Evolutionary conservation across 2,797 vertebrate genomes (phyloP).

Genomic region (Linurgus olivaceus): DNA sequence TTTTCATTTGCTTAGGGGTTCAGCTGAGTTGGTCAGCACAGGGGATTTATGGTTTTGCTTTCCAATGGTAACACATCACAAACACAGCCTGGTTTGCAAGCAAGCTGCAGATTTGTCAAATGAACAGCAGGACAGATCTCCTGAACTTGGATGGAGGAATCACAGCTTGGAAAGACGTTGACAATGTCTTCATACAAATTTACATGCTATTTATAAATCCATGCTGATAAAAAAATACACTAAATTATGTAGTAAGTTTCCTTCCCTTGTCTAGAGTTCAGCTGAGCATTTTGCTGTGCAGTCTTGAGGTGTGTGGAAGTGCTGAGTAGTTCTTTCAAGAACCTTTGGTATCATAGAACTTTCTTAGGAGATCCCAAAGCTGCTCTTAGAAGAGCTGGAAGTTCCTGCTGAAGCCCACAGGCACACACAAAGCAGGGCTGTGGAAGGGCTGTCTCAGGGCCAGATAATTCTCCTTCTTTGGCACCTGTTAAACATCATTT

Average conservation of each 20-base stretch:
- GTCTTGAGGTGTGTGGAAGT: background rate
- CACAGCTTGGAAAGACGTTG: rapidly evolving
- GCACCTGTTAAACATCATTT: background rate
- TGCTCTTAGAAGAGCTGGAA: background rate
- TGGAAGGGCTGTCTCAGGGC: background rate
- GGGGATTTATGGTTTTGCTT: background rate
- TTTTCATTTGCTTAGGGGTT: background rate
- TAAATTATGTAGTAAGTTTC: background rate
- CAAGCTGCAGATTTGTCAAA: background rate
- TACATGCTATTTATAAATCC: background rate
- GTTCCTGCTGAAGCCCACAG: background rate
- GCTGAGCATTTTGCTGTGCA: background rate
- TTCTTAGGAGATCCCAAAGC: background rate
- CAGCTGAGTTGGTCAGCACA: background rate
- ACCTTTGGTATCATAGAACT: background rate
- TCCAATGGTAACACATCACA: background rate
- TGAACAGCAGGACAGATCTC: background rate
- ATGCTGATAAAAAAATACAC: background rate
- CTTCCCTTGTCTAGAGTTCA: background rate
- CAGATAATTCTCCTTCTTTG: background rate
- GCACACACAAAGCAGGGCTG: background rate
- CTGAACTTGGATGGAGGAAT: background rate
- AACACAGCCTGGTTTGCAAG: background rate
- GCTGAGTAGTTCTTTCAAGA: background rate
- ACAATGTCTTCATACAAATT: background rate